Base-by-base conservation (phyloP, 2,888 invertebrate genomes). In the Sycophila texana region DNA sequence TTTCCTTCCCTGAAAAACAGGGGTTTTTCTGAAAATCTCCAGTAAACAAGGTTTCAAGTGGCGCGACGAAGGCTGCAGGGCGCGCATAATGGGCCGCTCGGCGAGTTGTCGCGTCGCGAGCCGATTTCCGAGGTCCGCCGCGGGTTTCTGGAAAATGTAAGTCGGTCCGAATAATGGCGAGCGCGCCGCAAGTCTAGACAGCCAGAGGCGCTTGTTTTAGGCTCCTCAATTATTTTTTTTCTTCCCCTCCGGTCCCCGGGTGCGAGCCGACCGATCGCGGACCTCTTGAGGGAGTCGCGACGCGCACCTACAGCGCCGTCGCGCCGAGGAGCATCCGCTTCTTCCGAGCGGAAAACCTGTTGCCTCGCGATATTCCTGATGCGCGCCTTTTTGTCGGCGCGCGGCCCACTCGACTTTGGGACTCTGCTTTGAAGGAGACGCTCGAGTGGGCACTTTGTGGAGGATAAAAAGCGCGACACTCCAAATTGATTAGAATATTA, bases 131-230 rank as follows among this genome's bases (percentile, higher is more conserved):
- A 67, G 60, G 58, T 72, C 49, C 1, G 63, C 12, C n/a, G n/a
- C n/a, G n/a, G 7, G 85, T 85, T 84, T 86, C 87, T 86, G 87
- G 85, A 83, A 83, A 87, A 85, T 85, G 86, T 85, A 83, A 82
- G 47, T 4, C 55, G 63, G 39, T 47, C 53, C 53, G 65, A 79
- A 79, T 79, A 77, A 79, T 70, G 39, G 65, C 67, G 58, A 20
- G 74, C 18, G 67, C 30, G 58, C 16, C 51, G 22, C 82, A 39
- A 39, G 89, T 89, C 89, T 89, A 89, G 89, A 89, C 89, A 87
- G 79, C 87, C 88, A 88, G 89, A 89, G 84, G 86, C 85, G 83
- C 4, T 4, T 18, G 20, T 14, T 7, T 18, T 49, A 18, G 18
- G 49, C n/a, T 57, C 10, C 18, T 10, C 18, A n/a, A 20, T 39